Evolutionary conservation across 1,140 invertebrate genomes (phyloP).

Genomic region (Oryctes rhinoceros): DNA sequence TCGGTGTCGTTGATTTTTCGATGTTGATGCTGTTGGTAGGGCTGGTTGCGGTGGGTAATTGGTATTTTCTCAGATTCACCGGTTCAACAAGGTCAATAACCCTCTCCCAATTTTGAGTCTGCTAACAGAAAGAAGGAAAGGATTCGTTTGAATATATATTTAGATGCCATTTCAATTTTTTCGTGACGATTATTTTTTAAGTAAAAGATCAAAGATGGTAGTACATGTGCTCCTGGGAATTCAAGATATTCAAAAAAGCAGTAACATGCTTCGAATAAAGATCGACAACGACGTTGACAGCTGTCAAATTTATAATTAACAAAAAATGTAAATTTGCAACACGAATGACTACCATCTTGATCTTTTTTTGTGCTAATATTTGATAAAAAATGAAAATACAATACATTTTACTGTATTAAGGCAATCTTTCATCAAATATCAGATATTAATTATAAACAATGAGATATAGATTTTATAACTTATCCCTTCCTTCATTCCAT

Average conservation of each 20-base stretch:
- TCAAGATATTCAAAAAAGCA: neutral
- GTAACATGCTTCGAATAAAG: neutral
- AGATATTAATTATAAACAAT: too few species aligned
- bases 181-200: neutral
- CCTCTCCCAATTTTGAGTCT: constrained; percentile 65
- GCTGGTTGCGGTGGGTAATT: neutral
- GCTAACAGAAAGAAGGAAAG: constrained; percentile 75
- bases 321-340: neutral
- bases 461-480: neutral
- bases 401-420: neutral
- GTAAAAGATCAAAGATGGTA: constrained; percentile 21
- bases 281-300: constrained; percentile 15
- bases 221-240: neutral
- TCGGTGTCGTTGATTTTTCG: neutral
- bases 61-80: constrained; percentile 35
- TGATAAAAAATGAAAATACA: neutral
- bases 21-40: constrained; percentile 4
- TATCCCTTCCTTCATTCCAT: constrained; percentile 29
- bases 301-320: constrained; percentile 17
- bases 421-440: neutral
- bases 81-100: constrained; percentile 43
- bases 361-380: neutral
- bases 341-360: constrained; percentile 1
- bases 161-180: neutral
- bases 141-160: constrained; percentile 63